Base-by-base conservation (phyloP, 1,140 invertebrate genomes). In the Lasaia peninsularis region DNA sequence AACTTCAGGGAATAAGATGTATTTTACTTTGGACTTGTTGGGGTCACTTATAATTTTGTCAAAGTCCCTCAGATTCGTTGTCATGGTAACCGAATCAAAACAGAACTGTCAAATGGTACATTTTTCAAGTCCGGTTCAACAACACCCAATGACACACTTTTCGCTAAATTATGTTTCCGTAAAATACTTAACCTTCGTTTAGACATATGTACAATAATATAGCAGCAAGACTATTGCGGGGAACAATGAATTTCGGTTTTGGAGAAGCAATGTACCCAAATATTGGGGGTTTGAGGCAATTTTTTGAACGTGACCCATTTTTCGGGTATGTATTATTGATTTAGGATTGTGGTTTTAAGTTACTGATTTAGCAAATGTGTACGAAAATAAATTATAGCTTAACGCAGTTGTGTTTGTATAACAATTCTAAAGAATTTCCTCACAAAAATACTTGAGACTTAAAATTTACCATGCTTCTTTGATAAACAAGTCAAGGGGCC, bases 201-300 rank as follows among this genome's bases (percentile, higher is more conserved):
- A 44, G 63, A 71, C 69, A 58, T 69, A 77, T 77, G 74, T 63
- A 64, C 63, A 37, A 63, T 60, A 61, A 44, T 31, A 63, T 34
- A 32, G 58, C 50, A 40, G 52, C 60, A 44, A 69, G 64, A 61
- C 21, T 72, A 11, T 37, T 72, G 20, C 72, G 66, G 56, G 60
- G 69, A 48, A 82, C 64, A 50, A 88, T 88, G 85, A 75, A 86
- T 73, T 85, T 85, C 49, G 78, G 78, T 56, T 85, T 88, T 60
- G 80, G 85, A 21, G 80, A 88, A 55, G 67, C 71, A 11, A 56
- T 88, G 51, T 71, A 71, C 48, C 85, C 85, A 7, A 86, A 83
- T 65, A 72, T 86, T 10, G 54, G 67, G 28, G 79, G 82, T 1
- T 12, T 86, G 21, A 65, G 77, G 10, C 75, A 75, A 52, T 85